Evolutionary conservation across 2,888 invertebrate species (phyloP), one percentile per base, ranked within the genome.

Genomic region (Brassicogethes aeneus): DNA sequence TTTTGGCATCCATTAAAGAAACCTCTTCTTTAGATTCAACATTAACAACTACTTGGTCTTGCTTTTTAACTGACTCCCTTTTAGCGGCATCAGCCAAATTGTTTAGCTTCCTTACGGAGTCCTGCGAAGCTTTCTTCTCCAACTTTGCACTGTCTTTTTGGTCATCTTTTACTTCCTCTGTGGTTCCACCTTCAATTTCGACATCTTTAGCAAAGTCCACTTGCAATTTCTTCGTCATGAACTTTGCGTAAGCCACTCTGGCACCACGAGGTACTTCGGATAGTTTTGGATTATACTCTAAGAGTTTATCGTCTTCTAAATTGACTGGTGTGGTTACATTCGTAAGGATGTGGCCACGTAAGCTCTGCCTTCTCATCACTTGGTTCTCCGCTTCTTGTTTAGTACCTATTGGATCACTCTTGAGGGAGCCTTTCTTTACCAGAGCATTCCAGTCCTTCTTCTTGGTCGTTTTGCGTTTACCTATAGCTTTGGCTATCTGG

Each of bases 371-470:
- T 40, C 78, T 77, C 41, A 77, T 74, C 16, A 76, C 71, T 2
- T 73, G 72, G 7, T 75, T 70, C 40, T 79, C 68, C 0, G 82
- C 80, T 48, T 85, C 85, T 13, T 76, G 76, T 0, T 80, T 79
- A 15, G 80, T 79, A 0, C 90, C 91, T 52, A 91, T 91, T 0
- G 88, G 91, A 68, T 91, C 82, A 0, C 73, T 70, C 0, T 70
- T 71, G 3, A 76, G 56, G 0, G 85, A 86, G 52, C 79, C 85
- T 47, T 79, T 78, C 3, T 85, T 72, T 0, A 87, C 89, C 51
- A 86, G 66, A 1, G 84, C 84, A 62, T 91, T 91, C 91, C 91
- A 91, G 57, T 91, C 87, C 43, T 80, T 82, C 62, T 79, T 83
- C 43, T 65, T 68, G 55, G 73, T 76, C 37, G 70, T 70, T 2